These are phyloP conservation scores for Triops cancriformis DNA, from an alignment of 1,140 invertebrate genomes.

Conservation along the genomic window DNA sequence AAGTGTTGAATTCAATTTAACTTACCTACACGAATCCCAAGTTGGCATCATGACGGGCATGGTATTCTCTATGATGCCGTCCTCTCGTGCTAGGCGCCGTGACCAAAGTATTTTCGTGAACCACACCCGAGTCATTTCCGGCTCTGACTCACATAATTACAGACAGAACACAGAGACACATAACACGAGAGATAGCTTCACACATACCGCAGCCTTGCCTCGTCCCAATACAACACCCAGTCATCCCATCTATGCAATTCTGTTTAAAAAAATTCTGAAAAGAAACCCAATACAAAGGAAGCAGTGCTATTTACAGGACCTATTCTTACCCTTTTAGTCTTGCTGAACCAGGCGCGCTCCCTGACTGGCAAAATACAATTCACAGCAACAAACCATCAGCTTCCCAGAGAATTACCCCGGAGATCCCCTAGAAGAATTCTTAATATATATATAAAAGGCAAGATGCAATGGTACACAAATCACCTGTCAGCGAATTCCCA, in stretches of 20 bases:
- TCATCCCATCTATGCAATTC: background rate
- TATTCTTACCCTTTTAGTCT: background rate
- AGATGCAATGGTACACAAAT: background rate
- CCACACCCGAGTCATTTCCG: conserved; percentile 12
- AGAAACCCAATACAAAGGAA: background rate
- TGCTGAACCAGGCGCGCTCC: background rate
- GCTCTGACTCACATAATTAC: conserved; percentile 9
- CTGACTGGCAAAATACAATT: conserved; percentile 14
- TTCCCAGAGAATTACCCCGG: background rate
- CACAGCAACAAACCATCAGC: background rate
- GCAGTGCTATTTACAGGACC: background rate
- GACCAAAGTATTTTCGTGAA: background rate
- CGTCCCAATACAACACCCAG: conserved; percentile 3
- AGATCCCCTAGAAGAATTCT: background rate
- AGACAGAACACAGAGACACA: background rate
- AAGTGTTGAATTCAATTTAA: background rate
- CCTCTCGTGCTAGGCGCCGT: conserved; percentile 8
- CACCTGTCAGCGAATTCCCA: background rate
- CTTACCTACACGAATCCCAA: background rate
- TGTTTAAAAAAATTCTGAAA: background rate
- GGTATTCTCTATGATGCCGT: background rate
- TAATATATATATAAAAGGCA: background rate
- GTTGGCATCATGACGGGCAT: background rate
- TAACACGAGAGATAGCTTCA: background rate
- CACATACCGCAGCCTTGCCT: background rate